A percentile compares a stretch with the other conserved stretches of the same genome.
Evolutionary conservation across 2,888 invertebrate genomes (phyloP).

Genomic region (Lasioglossum malachurum): DNA sequence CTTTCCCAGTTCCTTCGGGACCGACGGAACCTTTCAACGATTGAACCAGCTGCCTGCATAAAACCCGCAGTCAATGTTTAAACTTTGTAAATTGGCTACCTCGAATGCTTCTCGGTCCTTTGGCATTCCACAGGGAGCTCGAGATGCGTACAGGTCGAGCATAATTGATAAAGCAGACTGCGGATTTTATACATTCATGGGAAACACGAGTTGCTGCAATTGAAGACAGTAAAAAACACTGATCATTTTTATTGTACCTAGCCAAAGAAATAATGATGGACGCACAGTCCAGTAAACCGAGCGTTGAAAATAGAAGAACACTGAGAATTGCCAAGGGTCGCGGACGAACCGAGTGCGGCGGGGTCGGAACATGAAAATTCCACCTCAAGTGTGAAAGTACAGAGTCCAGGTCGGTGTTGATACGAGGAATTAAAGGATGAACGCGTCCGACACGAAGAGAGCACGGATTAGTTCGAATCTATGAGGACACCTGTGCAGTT

Average conservation of each 20-base stretch:
- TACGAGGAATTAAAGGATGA: conserved; percentile 45
- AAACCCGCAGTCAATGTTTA: background rate
- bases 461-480: conserved; percentile 21
- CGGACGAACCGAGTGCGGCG: background rate
- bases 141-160: background rate
- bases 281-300: background rate
- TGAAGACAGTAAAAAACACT: too few relatives aligned
- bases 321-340: background rate
- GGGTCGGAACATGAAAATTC: conserved; percentile 41
- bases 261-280: too few relatives aligned
- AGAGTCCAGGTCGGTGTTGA: conserved; percentile 31
- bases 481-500: background rate
- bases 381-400: conserved; percentile 29
- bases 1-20: background rate
- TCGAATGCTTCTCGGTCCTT: background rate
- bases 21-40: background rate
- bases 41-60: background rate
- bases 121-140: background rate
- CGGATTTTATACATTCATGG: too few relatives aligned
- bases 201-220: too few relatives aligned
- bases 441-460: conserved; percentile 17
- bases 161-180: background rate
- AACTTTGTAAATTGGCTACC: background rate
- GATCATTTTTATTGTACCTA: too few relatives aligned
- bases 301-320: background rate